Conservation (phyloP, 1,140 invertebrate genomes). For the Aphidius ervi region DNA sequence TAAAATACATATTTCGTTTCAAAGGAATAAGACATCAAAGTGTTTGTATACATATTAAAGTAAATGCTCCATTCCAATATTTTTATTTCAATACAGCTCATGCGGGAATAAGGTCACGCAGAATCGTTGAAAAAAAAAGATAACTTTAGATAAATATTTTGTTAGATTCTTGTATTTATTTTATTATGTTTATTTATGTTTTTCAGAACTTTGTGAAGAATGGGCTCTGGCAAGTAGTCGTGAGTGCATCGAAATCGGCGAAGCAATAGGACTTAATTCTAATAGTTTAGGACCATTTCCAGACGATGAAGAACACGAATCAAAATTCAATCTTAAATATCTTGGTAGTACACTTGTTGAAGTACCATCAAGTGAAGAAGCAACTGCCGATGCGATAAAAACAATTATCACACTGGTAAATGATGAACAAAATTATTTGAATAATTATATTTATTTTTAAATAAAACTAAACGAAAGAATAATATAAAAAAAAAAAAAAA, state of each 20-base stretch:
- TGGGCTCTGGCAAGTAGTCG: slow-evolving; percentile 64
- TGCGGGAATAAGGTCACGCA: too few species aligned
- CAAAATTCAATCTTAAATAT: slow-evolving; percentile 68
- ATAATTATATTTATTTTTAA: not conserved
- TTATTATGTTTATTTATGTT: slow-evolving; percentile 17
- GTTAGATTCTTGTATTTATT: not conserved
- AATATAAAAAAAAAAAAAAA: too few species aligned
- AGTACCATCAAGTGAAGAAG: slow-evolving; percentile 59
- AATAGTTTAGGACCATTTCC: slow-evolving; percentile 48
- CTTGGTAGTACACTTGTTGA: slow-evolving; percentile 68
- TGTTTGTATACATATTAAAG: too few species aligned
- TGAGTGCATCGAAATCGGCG: slow-evolving; percentile 54
- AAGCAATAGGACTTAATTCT: slow-evolving; percentile 6
- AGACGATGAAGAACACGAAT: slow-evolving; percentile 53
- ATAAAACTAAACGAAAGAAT: too few species aligned
- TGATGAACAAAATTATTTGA: slow-evolving; percentile 24
- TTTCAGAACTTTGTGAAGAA: slow-evolving; percentile 74
- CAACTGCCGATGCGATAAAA: slow-evolving; percentile 67
- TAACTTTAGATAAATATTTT: too few species aligned
- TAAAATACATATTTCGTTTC: too few species aligned
- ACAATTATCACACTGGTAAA: slow-evolving; percentile 62
- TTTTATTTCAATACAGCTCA: too few species aligned
- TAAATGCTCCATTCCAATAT: too few species aligned
- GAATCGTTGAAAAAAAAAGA: too few species aligned
- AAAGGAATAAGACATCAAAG: too few species aligned